These are phyloP conservation scores for Enhydra lutris DNA, from an alignment of 2,113 vertebrate genomes.

Conservation along the genomic window DNA sequence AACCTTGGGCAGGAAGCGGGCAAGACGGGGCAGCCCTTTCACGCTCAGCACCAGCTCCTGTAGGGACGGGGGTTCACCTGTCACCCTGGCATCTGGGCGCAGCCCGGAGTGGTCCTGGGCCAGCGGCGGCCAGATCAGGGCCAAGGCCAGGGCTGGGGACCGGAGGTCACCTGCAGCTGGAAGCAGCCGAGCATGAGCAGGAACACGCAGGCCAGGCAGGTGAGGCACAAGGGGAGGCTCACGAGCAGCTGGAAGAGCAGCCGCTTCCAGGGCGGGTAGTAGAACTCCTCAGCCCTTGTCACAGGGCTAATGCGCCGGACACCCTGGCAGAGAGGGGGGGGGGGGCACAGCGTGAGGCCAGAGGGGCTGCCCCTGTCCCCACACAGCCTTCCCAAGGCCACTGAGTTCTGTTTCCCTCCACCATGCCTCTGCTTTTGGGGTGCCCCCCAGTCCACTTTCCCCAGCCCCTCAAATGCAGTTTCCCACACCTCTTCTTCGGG, in stretches of 20 bases:
- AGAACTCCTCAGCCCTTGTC: slow-evolving; percentile 94
- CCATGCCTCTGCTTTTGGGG: neutral
- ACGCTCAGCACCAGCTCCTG: slow-evolving; percentile 95
- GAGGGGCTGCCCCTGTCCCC: neutral
- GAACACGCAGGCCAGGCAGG: slow-evolving; percentile 94
- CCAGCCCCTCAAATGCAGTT: neutral
- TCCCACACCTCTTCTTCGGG: neutral
- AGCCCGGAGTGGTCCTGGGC: neutral
- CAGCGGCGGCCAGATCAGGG: neutral
- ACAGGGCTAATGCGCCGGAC: slow-evolving; percentile 93
- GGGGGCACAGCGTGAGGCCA: rapidly evolving
- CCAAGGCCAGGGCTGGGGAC: neutral
- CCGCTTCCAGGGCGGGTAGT: slow-evolving; percentile 95
- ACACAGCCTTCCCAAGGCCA: neutral
- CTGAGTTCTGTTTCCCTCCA: neutral
- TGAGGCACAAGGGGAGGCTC: slow-evolving; percentile 93
- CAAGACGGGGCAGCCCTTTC: slow-evolving; percentile 92
- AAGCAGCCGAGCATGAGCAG: slow-evolving; percentile 97
- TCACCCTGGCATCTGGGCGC: neutral
- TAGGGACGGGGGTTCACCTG: rapidly evolving
- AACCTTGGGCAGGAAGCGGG: slow-evolving; percentile 95
- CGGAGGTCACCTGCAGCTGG: slow-evolving; percentile 91
- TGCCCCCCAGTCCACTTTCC: neutral
- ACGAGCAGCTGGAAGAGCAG: slow-evolving; percentile 94
- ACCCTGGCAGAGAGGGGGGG: slow-evolving; percentile 79